phyloP scores from a whole-genome alignment of 2,888 invertebrate genomes.

The Gastracanthus pulcherrimus region DNA sequence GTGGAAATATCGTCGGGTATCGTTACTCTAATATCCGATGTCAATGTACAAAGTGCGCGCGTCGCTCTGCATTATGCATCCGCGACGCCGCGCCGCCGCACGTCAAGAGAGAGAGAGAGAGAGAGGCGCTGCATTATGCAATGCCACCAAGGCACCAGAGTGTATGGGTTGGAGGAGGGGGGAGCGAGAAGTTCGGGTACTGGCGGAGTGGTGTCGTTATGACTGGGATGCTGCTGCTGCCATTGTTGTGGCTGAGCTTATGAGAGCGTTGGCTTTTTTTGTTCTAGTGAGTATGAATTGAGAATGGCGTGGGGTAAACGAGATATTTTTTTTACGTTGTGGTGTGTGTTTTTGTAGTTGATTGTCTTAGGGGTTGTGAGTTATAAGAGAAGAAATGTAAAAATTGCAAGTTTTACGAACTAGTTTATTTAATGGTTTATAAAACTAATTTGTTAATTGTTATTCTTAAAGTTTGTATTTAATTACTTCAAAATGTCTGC shows the following conservation, averaged over 20 bases:
- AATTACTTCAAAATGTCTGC: no score
- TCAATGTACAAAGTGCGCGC: slow-evolving; percentile 48
- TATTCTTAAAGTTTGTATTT: no score
- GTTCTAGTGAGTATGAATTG: not conserved
- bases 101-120: not conserved
- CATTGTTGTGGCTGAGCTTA: not conserved
- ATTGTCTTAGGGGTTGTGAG: no score
- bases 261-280: not conserved
- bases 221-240: not conserved
- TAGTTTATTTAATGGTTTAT: no score
- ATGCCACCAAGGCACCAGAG: not conserved
- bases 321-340: not conserved
- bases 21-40: slow-evolving; percentile 51
- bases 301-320: no score
- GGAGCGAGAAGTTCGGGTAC: not conserved
- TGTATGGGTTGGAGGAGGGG: not conserved
- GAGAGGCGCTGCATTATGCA: slow-evolving; percentile 46
- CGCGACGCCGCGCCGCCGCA: not conserved
- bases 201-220: not conserved
- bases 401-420: no score
- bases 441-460: no score
- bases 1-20: slow-evolving; percentile 42
- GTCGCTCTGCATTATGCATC: slow-evolving; percentile 53
- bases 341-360: not conserved
- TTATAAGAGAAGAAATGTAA: no score